Base-by-base conservation (phyloP, 2,113 vertebrate genomes). In the Apaloderma vittatum region DNA sequence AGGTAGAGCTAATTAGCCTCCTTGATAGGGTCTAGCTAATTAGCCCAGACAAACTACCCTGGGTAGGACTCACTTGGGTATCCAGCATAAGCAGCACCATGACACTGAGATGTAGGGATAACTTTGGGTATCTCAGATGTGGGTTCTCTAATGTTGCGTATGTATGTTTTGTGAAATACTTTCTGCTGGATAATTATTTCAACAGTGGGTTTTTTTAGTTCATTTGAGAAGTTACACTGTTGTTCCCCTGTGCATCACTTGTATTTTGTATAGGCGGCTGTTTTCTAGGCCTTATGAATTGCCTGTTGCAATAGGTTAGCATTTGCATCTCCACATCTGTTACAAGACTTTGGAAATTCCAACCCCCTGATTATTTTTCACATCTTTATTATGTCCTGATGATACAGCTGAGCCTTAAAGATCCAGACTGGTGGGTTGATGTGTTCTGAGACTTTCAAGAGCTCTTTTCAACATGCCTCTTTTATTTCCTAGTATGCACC, bases 401-500 rank as follows among this genome's bases (percentile, higher is more conserved):
- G 48, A 37, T 88, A 65, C 20, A 88, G 27, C n/a, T 65, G 46
- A 72, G 46, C 78, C 43, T 72, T 67, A 32, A 71, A 76, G 57
- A 87, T 1, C 18, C 26, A 48, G 77, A n/a, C 58, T 88, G 71
- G 17, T 78, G 61, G 48, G 9, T 8, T 77, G 48, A 55, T 87
- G 59, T 57, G 45, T 87, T 62, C 32, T 18, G 36, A 84, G 54
- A 67, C 37, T 91, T 93, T 48, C 27, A 36, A 63, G 58, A 75
- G 9, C 80, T 93, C 61, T 84, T 86, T 91, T 95, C 8, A 97
- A 40, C 26, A 7, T 83, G 34, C 65, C 87, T 86, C 66, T 98
- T 97, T 95, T 76, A 55, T 98, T 96, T 97, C 87, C 94, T 97
- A 99, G 99, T 99, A 76, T 99, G 99, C 93, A 99, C 99, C 76